Conservation (phyloP, 53 echinoderm and acorn worm species). For the Temnopleurus reevesii region DNA sequence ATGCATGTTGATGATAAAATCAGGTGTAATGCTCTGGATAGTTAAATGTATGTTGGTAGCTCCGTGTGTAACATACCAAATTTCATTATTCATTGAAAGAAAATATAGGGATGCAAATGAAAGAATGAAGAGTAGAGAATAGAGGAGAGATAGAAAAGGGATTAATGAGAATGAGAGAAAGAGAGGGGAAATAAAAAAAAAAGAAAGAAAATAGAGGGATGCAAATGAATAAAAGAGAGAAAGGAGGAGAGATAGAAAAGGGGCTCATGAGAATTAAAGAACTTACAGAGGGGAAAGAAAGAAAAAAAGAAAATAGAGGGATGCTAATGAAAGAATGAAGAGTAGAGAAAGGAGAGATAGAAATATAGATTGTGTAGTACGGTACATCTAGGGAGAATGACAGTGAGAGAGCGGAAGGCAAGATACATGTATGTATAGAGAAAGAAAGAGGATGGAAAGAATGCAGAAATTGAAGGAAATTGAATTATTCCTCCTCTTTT, state of each 20-base stretch:
- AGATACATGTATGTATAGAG: not conserved
- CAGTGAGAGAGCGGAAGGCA: not conserved
- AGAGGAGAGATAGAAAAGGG: not conserved
- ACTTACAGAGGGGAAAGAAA: too few relatives aligned
- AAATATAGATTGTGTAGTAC: not conserved
- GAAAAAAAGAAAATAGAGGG: too few relatives aligned
- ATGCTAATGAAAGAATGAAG: not conserved
- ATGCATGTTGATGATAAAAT: not conserved
- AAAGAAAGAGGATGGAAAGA: not conserved
- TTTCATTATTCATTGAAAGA: not conserved
- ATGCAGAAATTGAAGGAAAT: not conserved
- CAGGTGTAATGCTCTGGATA: not conserved
- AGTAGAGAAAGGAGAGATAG: not conserved
- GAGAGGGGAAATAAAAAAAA: not conserved
- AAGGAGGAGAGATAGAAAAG: not conserved
- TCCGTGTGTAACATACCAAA: not conserved
- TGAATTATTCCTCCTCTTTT: too few relatives aligned
- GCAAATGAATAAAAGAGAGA: not conserved
- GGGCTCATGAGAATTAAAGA: too few relatives aligned
- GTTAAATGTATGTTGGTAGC: not conserved
- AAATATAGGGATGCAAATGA: not conserved
- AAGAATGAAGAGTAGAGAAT: not conserved
- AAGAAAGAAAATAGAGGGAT: not conserved
- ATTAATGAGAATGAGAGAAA: not conserved
- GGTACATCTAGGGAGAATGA: not conserved